Percentiles rank a stretch among this genome's conserved stretches.
phyloP scores from a whole-genome alignment of 2,888 invertebrate genomes.

The Mesoligia furuncula region DNA sequence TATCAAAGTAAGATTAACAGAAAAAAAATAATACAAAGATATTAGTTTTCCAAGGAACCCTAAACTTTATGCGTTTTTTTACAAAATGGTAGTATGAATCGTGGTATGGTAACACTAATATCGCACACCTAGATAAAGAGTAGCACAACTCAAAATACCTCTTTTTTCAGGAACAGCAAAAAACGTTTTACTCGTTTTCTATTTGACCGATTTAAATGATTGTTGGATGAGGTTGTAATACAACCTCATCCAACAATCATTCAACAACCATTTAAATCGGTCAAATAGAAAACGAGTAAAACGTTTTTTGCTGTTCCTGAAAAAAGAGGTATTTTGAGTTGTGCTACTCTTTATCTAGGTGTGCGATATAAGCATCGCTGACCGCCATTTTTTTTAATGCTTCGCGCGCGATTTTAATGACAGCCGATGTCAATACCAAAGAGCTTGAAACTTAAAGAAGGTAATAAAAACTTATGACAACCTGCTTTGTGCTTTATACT shows the following conservation, averaged over 20 bases:
- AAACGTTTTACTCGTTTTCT: too few relatives aligned
- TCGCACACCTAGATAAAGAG: too few relatives aligned
- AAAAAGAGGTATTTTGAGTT: too few relatives aligned
- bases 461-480: background rate
- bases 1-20: background rate
- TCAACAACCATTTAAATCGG: too few relatives aligned
- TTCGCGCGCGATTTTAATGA: conserved; percentile 50
- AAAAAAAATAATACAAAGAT: conserved; percentile 19
- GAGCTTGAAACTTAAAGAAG: background rate
- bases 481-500: background rate
- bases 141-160: too few relatives aligned
- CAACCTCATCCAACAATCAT: too few relatives aligned
- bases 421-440: conserved; percentile 2
- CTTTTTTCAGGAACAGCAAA: too few relatives aligned
- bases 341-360: too few relatives aligned
- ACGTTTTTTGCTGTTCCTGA: too few relatives aligned
- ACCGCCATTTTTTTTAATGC: conserved; percentile 43
- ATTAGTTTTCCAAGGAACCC: conserved; percentile 37
- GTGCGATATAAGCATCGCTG: conserved; percentile 38
- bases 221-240: too few relatives aligned
- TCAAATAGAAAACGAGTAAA: too few relatives aligned
- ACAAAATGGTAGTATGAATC: conserved; percentile 55
- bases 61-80: conserved; percentile 44
- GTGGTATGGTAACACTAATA: conserved; percentile 59
- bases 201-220: too few relatives aligned